Conservation (phyloP, 2,888 invertebrate species). For the Tetragonisca angustula region DNA sequence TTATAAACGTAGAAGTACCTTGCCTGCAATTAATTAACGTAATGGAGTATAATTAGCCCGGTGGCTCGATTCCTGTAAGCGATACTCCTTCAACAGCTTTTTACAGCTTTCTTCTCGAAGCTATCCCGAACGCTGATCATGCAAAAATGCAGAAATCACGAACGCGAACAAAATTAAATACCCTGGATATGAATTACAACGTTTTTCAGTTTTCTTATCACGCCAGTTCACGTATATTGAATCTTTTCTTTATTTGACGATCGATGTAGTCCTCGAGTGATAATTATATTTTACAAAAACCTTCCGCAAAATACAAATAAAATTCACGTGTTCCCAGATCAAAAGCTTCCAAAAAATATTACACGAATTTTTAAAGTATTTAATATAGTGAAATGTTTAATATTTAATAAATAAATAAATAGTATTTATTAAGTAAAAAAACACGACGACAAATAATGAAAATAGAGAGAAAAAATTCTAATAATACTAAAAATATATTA, state of each 20-base stretch:
- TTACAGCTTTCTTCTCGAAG: background rate
- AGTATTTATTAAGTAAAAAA: background rate
- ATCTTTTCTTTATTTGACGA: background rate
- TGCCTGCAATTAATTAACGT: background rate
- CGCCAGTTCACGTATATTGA: background rate
- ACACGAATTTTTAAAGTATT: background rate
- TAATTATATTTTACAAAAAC: too few species aligned
- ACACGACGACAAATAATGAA: background rate
- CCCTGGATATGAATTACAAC: background rate
- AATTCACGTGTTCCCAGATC: too few species aligned
- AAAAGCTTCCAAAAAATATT: background rate
- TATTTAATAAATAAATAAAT: background rate
- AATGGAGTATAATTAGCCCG: background rate
- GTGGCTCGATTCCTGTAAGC: background rate
- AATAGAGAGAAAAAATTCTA: background rate
- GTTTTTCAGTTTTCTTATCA: background rate
- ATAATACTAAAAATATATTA: too few species aligned
- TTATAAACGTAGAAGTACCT: background rate
- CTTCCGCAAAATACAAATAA: background rate
- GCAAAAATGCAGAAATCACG: background rate
- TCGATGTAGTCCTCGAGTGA: background rate
- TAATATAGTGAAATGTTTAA: too few species aligned
- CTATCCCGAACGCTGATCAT: background rate
- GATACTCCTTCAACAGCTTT: background rate
- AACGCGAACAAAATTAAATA: background rate